Base-by-base conservation (phyloP, 1,140 invertebrate species). In the Lepidotrigona ventralis region DNA sequence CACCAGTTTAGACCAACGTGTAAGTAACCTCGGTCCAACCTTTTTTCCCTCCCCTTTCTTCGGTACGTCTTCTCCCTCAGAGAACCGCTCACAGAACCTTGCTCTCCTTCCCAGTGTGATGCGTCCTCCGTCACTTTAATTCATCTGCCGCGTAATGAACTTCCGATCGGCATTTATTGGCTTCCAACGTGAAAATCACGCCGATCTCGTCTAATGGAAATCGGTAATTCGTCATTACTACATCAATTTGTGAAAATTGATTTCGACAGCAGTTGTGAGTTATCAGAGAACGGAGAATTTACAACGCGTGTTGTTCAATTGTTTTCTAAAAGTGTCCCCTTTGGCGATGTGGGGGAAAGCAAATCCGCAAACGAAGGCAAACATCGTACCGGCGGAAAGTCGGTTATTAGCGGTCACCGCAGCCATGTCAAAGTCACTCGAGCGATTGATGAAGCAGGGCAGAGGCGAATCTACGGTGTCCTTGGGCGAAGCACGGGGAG, bases 371-470 rank as follows among this genome's bases (percentile, higher is more conserved):
- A 15, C 53, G 17, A 15, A 54, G 17, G 53, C 14, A 54, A 54
- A 17, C 14, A 54, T 14, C 53, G 53, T 54, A 19, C 0, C 53
- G 15, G 12, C 15, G 21, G 12, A 69, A 58, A 46, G 39, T 53
- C 23, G 21, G 51, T 83, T 86, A 79, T 84, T 83, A 66, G 71
- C 19, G 56, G 60, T 54, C 33, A 46, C 12, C 19, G 29, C 26
- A 39, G 75, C 74, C 76, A 64, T 58, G 29, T 39, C 60, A 68
- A 72, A 66, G 66, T 68, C 80, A 86, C 83, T 77, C 76, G 75
- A 83, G 74, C 81, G 80, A 84, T 86, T 85, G 89, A 90, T 83
- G 79, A 73, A 63, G 64, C 83, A 78, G 73, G 39, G 19, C 70
- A 58, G 14, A 66, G 64, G 53, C 60, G 66, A 46, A 46, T 8